Base-by-base conservation (phyloP, 2,888 invertebrate species). In the Panopea generosa region DNA sequence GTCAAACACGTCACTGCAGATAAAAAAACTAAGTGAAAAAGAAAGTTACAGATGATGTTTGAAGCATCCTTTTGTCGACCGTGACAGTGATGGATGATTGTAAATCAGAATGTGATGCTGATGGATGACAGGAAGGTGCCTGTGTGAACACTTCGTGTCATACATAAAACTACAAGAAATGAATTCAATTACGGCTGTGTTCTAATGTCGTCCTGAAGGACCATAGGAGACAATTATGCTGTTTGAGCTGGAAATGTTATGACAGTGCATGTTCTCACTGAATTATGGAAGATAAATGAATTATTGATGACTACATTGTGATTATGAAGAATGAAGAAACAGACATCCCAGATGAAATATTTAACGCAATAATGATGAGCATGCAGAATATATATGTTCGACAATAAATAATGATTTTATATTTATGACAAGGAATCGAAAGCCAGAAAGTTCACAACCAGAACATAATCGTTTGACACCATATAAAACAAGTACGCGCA, bases 151-250 rank as follows among this genome's bases (percentile, higher is more conserved):
- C 43, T 43, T n/a, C 24, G 53, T 80, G 76, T 73, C 76, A 76
- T 76, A 69, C 72, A 52, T 77, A 72, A 73, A 65, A 56, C 59
- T 49, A 59, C 45, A 43, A 56, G 59, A 57, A 65, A 71, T 38
- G 47, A 59, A 59, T 80, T 80, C 79, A 76, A 80, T 80, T 73
- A 80, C 33, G 69, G 66, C 72, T 59, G 68, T 80, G 75, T 76
- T 80, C 66, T 72, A 40, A 80, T 59, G 62, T 38, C 67, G 40
- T 71, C 63, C 70, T 73, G 55, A 26, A 40, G 63, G 63, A 45
- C 71, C 43, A 40, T 47, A 43, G 60, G 43, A 62, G 66, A 68
- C 71, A 71, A 75, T 71, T 75, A 71, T 72, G 75, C 63, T 69
- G 71, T 71, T 74, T 60, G 72, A 68, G 40, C 71, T 75, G 72